phyloP scores from a whole-genome alignment of 2,113 vertebrate genomes.

The Sapayoa aenigma region DNA sequence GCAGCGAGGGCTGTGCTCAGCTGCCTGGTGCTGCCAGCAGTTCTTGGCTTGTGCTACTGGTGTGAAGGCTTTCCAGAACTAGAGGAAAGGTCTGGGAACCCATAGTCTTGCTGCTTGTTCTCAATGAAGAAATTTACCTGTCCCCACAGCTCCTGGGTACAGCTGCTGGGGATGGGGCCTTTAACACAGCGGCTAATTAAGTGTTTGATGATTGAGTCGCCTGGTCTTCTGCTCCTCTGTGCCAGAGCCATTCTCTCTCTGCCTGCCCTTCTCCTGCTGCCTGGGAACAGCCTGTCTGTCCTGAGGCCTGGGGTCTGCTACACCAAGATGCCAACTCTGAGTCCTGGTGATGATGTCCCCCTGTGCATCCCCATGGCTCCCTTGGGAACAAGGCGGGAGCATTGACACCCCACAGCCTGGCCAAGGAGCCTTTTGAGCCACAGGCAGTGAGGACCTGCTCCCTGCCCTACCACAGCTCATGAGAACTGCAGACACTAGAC shows the following conservation, averaged over 20 bases:
- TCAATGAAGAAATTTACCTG: not conserved
- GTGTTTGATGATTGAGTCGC: not conserved
- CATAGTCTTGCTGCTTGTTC: not conserved
- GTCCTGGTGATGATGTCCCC: fast-evolving
- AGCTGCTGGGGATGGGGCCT: not conserved
- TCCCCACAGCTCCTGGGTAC: not conserved
- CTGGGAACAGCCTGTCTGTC: fast-evolving
- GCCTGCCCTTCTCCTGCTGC: not conserved
- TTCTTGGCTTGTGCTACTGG: not conserved
- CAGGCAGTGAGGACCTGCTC: fast-evolving
- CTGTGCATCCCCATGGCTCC: fast-evolving
- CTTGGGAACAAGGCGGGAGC: not conserved
- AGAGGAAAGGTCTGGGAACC: not conserved
- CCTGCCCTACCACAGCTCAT: fast-evolving
- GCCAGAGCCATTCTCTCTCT: not conserved
- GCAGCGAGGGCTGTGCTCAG: not conserved
- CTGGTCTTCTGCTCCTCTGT: not conserved
- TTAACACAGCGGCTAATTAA: not conserved
- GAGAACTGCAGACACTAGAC: not conserved
- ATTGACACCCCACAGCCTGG: fast-evolving
- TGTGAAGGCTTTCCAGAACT: slow-evolving; percentile 1
- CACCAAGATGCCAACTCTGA: fast-evolving
- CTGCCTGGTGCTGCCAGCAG: not conserved
- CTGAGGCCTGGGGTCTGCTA: not conserved
- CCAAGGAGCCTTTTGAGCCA: fast-evolving